These are phyloP conservation scores for Drosophila santomea DNA, from an alignment of 1,140 invertebrate genomes.

Conservation along the genomic window DNA sequence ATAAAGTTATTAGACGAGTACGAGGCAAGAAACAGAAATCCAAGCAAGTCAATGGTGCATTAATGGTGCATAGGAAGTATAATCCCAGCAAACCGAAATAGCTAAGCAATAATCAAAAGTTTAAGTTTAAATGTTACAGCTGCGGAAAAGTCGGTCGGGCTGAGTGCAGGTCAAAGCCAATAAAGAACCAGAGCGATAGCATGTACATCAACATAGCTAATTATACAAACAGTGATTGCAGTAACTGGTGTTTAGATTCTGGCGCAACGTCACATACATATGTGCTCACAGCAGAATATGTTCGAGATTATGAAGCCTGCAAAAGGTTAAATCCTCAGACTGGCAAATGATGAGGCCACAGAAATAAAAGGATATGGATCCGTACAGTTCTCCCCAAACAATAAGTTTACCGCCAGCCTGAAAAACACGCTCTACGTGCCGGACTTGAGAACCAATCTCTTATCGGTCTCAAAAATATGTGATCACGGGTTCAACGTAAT, in stretches of 20 bases:
- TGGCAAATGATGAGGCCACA: constrained; percentile 3
- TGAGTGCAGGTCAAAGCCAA: constrained; percentile 15
- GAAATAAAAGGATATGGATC: constrained; percentile 3
- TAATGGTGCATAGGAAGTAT: not conserved
- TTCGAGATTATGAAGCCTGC: not conserved
- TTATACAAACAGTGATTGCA: constrained; percentile 11
- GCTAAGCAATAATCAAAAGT: not conserved
- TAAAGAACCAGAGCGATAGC: constrained; percentile 7
- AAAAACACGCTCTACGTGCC: constrained; percentile 5
- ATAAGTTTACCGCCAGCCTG: not conserved
- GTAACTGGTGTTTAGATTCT: constrained; percentile 7
- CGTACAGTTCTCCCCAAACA: constrained; percentile 5
- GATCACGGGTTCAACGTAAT: constrained; percentile 10
- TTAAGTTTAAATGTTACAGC: constrained; percentile 18
- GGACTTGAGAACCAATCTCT: not conserved
- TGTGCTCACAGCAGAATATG: constrained; percentile 4
- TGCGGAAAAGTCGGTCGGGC: constrained; percentile 6
- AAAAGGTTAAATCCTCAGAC: not conserved
- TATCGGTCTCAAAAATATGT: constrained; percentile 10
- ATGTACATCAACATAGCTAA: constrained; percentile 13
- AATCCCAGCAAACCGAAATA: not conserved
- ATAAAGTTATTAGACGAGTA: constrained; percentile 8
- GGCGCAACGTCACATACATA: constrained; percentile 1
- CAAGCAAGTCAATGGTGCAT: not conserved
- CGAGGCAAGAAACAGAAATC: constrained; percentile 3